Evolutionary conservation across 2,888 invertebrate genomes (phyloP).

Genomic region (Conistra vaccinii): DNA sequence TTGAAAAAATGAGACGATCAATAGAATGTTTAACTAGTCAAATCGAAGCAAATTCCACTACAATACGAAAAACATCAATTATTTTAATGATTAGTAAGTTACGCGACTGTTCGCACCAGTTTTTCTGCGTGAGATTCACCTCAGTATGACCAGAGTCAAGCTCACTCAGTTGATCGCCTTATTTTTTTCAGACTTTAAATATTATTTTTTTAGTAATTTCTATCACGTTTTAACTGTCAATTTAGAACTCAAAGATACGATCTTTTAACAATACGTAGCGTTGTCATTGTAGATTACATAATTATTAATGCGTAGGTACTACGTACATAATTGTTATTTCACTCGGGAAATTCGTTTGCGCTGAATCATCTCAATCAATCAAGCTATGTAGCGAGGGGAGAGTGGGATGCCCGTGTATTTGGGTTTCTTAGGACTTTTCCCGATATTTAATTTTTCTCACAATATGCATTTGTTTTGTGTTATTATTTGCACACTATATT

Average conservation of each 20-base stretch:
- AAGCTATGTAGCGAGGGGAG: conserved; percentile 71
- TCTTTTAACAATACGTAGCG: conserved; percentile 13
- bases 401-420: conserved; percentile 47
- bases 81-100: not conserved
- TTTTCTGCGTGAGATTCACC: too few species aligned
- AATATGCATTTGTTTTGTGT: too few species aligned
- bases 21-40: too few species aligned
- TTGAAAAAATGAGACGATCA: too few species aligned
- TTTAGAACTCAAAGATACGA: conserved; percentile 16
- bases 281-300: conserved; percentile 71
- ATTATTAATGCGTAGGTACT: conserved; percentile 75
- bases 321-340: conserved; percentile 78
- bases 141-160: too few species aligned
- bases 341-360: conserved; percentile 73
- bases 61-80: not conserved
- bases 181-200: not conserved
- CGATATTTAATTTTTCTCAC: not conserved
- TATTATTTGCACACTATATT: too few species aligned
- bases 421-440: conserved; percentile 28
- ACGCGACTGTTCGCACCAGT: not conserved
- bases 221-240: conserved; percentile 4
- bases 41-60: too few species aligned
- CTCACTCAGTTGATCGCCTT: not conserved
- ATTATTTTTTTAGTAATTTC: not conserved
- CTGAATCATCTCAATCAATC: conserved; percentile 84